These are phyloP conservation scores for Acanthornis magna DNA, from an alignment of 2,797 vertebrate species.

Conservation along the genomic window DNA sequence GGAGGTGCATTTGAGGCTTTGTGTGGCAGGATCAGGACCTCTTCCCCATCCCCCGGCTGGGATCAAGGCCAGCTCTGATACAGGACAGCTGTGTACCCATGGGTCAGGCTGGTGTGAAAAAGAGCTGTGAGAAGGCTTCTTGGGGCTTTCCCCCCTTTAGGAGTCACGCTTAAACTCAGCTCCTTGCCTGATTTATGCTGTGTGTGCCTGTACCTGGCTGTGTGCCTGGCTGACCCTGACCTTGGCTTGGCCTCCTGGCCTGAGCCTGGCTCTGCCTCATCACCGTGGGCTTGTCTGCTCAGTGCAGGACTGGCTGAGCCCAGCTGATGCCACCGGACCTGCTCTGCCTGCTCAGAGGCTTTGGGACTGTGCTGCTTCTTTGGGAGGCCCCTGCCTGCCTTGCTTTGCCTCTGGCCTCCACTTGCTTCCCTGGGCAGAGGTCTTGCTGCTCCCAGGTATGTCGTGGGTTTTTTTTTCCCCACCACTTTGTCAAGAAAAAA, in stretches of 20 bases:
- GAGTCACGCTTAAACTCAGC: background rate
- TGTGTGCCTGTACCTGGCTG: background rate
- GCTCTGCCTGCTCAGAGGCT: background rate
- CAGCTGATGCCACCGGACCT: background rate
- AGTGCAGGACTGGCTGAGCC: background rate
- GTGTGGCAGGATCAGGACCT: background rate
- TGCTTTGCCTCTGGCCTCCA: background rate
- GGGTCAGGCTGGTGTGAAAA: background rate
- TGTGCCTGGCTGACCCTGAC: background rate
- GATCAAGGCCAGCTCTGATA: background rate
- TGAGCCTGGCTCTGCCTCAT: background rate
- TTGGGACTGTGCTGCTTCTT: background rate
- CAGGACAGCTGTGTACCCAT: background rate
- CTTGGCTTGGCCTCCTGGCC: background rate
- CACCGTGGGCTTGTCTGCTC: background rate
- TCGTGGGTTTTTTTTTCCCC: fast-evolving
- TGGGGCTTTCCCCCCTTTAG: background rate
- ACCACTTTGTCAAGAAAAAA: background rate
- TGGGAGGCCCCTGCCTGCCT: background rate
- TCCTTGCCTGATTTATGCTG: fast-evolving
- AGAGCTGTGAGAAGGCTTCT: background rate
- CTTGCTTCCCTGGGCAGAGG: background rate
- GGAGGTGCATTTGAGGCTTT: background rate
- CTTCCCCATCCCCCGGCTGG: fast-evolving
- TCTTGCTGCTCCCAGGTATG: background rate